Base-by-base conservation (phyloP, 2,113 vertebrate species). In the Bubo bubo region DNA sequence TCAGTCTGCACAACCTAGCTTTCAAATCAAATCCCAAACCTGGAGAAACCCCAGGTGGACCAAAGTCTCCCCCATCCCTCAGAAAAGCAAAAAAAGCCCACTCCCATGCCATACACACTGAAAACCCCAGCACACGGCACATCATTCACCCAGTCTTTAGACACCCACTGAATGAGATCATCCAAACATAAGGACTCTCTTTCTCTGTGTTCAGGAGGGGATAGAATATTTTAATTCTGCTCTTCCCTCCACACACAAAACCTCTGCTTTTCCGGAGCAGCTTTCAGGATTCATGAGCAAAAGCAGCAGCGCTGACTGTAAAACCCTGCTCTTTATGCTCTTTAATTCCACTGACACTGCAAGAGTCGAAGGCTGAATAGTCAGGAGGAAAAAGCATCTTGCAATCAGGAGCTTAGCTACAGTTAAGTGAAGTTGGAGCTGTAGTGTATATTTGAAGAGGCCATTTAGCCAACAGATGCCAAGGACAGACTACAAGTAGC, bases 191-290 rank as follows among this genome's bases (percentile, higher is more conserved):
- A 94, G 86, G 83, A 89, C 68, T 62, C 59, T 92, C 39, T 68
- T 90, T 55, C 70, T 73, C 52, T 59, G 23, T 19, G 70, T 90
- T 88, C 89, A 87, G 77, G 20, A 86, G 70, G 18, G 55, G 83
- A 89, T 22, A 77, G 92, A 86, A 63, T 45, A 91, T 91, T 94
- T 93, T 74, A 87, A 95, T 95, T 91, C 45, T 82, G 76, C 84
- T 76, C 84, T 76, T 91, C 32, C 45, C 74, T 92, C 39, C 23
- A 39, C 77, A 89, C 60, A 82, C 83, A 94, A 88, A 95, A 75
- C 77, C 73, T 49, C 70, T 60, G 74, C 81, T 92, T 75, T 93
- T 93, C 90, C 13, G 1, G 49, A 92, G 84, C 47, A 84, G 86
- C 88, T 87, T 96, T 91, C 73, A 47, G 77, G 73, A 85, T 85